These are phyloP conservation scores for Blastomussa wellsi DNA, from an alignment of 92 coral and sea anemone genomes.

Conservation along the genomic window DNA sequence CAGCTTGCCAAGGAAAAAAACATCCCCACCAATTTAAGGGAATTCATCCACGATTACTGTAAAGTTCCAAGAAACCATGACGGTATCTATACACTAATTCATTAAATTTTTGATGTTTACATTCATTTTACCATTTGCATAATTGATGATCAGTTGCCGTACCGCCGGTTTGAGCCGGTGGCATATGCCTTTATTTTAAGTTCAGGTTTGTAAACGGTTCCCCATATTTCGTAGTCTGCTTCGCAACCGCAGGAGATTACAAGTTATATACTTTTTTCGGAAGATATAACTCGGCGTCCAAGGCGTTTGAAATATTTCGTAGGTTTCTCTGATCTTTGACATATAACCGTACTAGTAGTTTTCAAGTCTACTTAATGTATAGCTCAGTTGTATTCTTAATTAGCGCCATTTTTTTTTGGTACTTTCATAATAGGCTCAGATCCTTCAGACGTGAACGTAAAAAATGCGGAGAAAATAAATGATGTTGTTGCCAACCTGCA, in stretches of 20 bases:
- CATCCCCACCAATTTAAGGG: slow-evolving; percentile 49
- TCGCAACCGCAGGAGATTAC: not conserved
- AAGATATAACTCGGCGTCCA: not conserved
- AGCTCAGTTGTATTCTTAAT: slow-evolving; percentile 9
- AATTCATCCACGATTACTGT: slow-evolving; percentile 49
- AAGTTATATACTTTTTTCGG: not conserved
- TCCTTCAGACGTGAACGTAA: slow-evolving; percentile 11
- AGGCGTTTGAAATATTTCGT: not conserved
- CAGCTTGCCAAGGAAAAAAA: slow-evolving; percentile 25
- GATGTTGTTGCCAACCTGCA: slow-evolving; percentile 8
- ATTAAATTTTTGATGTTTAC: not conserved
- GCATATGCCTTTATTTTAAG: no score
- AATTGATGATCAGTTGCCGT: no score
- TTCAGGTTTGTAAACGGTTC: no score
- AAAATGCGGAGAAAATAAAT: slow-evolving; percentile 11
- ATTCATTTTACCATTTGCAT: no score
- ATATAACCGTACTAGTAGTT: not conserved
- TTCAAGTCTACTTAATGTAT: slow-evolving; percentile 12
- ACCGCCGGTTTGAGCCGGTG: no score
- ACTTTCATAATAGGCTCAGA: slow-evolving; percentile 12
- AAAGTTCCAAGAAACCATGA: slow-evolving; percentile 11
- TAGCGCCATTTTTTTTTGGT: not conserved
- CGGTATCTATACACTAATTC: not conserved
- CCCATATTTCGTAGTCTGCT: not conserved
- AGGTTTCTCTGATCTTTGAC: slow-evolving; percentile 5